A percentile compares a stretch with the other conserved stretches of the same genome.
These are phyloP conservation scores for Pherbina coryleti DNA, from an alignment of 2,888 invertebrate species.

Conservation along the genomic window DNA sequence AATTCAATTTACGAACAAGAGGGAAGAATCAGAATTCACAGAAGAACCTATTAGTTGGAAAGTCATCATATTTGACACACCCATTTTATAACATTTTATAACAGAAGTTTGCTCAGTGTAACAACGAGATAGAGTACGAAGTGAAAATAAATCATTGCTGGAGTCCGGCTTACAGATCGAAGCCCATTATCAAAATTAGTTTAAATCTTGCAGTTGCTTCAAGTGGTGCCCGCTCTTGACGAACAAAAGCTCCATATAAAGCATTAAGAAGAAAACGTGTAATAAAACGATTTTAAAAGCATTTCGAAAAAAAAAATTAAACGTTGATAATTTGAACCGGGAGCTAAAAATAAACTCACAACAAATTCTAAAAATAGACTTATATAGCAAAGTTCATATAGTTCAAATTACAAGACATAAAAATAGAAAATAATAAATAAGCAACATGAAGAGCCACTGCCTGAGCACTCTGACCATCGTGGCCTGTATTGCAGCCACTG, in stretches of 20 bases:
- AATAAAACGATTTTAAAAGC: background rate
- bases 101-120: conserved; percentile 1
- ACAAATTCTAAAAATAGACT: conserved; percentile 1
- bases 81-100: too few species aligned
- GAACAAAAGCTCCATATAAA: background rate
- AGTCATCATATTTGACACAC: background rate
- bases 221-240: conserved; percentile 43
- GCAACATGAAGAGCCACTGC: conserved; percentile 25
- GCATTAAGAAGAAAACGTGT: background rate
- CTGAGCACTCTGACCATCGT: conserved; percentile 43
- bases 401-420: background rate
- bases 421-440: background rate
- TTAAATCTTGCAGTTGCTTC: conserved; percentile 55
- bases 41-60: background rate
- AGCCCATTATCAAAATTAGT: conserved; percentile 54
- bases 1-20: too few species aligned
- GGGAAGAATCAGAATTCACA: too few species aligned
- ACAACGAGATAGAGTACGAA: background rate
- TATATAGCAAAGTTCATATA: background rate
- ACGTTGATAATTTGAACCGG: background rate
- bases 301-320: background rate
- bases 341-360: background rate
- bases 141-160: background rate
- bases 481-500: conserved; percentile 53
- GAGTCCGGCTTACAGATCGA: background rate